Base-by-base conservation (phyloP, 2,888 invertebrate genomes). In the Apomyelois bistriatella region DNA sequence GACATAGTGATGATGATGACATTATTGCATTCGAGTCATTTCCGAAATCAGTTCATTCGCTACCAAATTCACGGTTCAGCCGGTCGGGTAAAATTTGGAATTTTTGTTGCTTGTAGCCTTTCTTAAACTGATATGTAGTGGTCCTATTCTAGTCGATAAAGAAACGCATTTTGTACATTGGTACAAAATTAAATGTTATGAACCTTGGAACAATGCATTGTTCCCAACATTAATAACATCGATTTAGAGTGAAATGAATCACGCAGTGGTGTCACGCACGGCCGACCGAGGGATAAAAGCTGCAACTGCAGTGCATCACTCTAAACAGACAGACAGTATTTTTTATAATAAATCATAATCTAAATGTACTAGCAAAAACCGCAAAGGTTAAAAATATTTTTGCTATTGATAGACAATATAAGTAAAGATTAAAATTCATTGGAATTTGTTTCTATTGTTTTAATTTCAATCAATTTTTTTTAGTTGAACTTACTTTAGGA, bases 251-350 rank as follows among this genome's bases (percentile, higher is more conserved):
- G 30, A 13, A 46, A 16, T 46, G 12, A 46, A 46, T 46, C 46
- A 46, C 46, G 30, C 46, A 15, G 46, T 32, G 42, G 12, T 32
- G 46, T 46, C 46, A 46, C 15, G 46, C 46, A 46, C 46, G 46
- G 8, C 46, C 15, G 30, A 10, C 46, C 10, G 46, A 46, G 43
- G 28, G 28, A 13, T 30, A 32, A 32, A 46, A 32, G 46, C 32
- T 32, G 32, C 46, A 46, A 46, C 46, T 32, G 10, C 32, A 15
- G 30, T 46, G 43, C 46, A 46, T 46, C 46, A 35, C 30, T 43
- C 32, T 4, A 40, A 40, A 15, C 46, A 46, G 32, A 46, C 35
- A 35, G 3, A 22, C 22, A 22, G 22, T 16, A 35, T 16, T 46
- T 46, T 46, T 46, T 46, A 35, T n/a, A 8, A 8, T 30, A 12